phyloP scores from a whole-genome alignment of 1,140 invertebrate genomes.

The Brachionus rubens region DNA sequence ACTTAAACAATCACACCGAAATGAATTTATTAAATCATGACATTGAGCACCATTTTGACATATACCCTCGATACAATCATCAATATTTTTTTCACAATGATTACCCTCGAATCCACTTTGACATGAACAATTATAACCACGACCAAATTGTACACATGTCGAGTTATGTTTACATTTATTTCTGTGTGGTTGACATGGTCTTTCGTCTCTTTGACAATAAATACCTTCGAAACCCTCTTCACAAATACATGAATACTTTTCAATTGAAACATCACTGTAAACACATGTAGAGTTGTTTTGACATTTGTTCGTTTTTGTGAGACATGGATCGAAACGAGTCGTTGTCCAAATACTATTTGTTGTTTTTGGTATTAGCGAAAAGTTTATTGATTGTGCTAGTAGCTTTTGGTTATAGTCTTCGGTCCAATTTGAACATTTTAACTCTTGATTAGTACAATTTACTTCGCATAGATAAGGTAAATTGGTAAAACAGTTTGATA shows the following conservation, averaged over 20 bases:
- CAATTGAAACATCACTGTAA: neutral
- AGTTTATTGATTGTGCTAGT: neutral
- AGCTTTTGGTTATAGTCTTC: slow-evolving; percentile 22
- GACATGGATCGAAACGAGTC: slow-evolving; percentile 16
- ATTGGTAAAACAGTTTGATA: slow-evolving; percentile 20
- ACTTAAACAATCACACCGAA: slow-evolving; percentile 13
- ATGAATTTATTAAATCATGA: neutral
- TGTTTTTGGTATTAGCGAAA: neutral
- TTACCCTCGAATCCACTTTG: neutral
- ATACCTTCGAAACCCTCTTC: slow-evolving; percentile 26
- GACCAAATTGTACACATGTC: neutral
- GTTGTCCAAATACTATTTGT: neutral
- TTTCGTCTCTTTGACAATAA: slow-evolving; percentile 39
- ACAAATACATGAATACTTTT: slow-evolving; percentile 28
- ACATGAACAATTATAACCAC: neutral
- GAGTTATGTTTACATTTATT: slow-evolving; percentile 40
- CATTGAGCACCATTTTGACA: slow-evolving; percentile 32
- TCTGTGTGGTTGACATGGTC: slow-evolving; percentile 38
- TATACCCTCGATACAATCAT: slow-evolving; percentile 12
- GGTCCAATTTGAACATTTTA: neutral
- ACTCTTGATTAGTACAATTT: slow-evolving; percentile 41
- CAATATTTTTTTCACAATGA: slow-evolving; percentile 37
- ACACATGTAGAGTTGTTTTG: slow-evolving; percentile 25
- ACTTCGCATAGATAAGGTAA: slow-evolving; percentile 41
- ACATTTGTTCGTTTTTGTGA: slow-evolving; percentile 5